Percentiles rank a stretch among this genome's conserved stretches.
These are phyloP conservation scores for Heliconius nattereri DNA, from an alignment of 1,140 invertebrate genomes.

Conservation along the genomic window DNA sequence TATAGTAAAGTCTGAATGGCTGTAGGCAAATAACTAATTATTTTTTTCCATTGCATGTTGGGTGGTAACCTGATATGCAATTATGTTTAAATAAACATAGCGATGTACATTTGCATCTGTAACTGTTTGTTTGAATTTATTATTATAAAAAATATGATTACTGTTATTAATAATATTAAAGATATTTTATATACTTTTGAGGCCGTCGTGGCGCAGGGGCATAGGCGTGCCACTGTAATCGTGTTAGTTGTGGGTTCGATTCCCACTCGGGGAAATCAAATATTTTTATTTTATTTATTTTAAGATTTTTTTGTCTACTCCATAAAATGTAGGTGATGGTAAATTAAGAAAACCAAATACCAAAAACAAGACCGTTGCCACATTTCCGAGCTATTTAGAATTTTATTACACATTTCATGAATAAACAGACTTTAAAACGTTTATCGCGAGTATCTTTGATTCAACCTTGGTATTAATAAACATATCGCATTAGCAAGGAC, in stretches of 20 bases:
- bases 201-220: too few species aligned
- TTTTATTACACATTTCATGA: background rate
- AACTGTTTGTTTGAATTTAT: background rate
- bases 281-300: too few species aligned
- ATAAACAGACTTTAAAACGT: background rate
- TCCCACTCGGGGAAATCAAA: too few species aligned
- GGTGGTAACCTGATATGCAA: constrained; percentile 2
- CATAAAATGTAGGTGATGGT: too few species aligned
- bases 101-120: background rate
- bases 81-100: constrained; percentile 5
- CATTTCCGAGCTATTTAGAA: background rate
- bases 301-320: too few species aligned
- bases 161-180: background rate
- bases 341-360: too few species aligned
- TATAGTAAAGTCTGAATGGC: background rate
- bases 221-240: too few species aligned
- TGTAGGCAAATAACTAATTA: background rate
- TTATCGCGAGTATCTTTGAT: constrained; percentile 1
- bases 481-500: constrained; percentile 17
- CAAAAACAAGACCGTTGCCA: too few species aligned
- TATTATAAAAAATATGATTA: background rate
- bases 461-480: constrained; percentile 8
- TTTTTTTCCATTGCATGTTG: constrained; percentile 1
- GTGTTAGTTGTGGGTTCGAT: too few species aligned
- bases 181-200: too few species aligned